Percentiles rank a stretch among this genome's conserved stretches.
phyloP scores from a whole-genome alignment of 2,797 vertebrate species.

The Paedocypris micromegethes region DNA sequence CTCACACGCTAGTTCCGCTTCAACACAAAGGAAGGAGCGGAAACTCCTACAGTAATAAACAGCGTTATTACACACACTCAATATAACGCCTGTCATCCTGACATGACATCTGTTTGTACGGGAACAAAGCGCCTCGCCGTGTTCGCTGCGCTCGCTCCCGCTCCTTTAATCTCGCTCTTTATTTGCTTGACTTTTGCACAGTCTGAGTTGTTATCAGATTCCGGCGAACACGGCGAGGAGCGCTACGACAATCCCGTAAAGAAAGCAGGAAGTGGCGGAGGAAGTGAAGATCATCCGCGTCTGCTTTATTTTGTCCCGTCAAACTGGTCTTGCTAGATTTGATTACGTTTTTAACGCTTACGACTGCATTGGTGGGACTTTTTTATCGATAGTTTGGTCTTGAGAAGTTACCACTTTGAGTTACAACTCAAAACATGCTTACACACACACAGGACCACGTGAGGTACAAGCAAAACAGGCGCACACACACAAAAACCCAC shows the following conservation, averaged over 20 bases:
- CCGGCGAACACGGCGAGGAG: conserved; percentile 64
- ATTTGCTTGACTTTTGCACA: conserved; percentile 42
- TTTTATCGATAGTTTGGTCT: no score
- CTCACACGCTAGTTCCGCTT: background rate
- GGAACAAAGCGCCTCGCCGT: conserved; percentile 23
- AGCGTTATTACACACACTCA: conserved; percentile 29
- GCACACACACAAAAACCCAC: no score
- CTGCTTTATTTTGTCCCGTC: no score
- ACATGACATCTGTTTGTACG: conserved; percentile 38
- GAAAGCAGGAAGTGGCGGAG: conserved; percentile 33
- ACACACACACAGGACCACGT: no score
- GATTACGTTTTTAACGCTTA: no score
- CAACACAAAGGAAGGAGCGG: conserved; percentile 19
- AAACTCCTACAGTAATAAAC: conserved; percentile 22
- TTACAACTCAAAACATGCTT: no score
- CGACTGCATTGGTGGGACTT: no score
- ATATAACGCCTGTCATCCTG: conserved; percentile 25
- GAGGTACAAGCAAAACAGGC: no score
- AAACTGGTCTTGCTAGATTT: no score
- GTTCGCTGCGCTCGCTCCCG: conserved; percentile 35
- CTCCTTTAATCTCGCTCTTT: conserved; percentile 47
- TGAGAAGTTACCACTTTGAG: no score
- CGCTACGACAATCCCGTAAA: conserved; percentile 54
- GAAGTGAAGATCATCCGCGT: no score
- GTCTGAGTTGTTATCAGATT: conserved; percentile 38